Evolutionary conservation across 2,797 vertebrate genomes (phyloP).

Genomic region (Channa striata): DNA sequence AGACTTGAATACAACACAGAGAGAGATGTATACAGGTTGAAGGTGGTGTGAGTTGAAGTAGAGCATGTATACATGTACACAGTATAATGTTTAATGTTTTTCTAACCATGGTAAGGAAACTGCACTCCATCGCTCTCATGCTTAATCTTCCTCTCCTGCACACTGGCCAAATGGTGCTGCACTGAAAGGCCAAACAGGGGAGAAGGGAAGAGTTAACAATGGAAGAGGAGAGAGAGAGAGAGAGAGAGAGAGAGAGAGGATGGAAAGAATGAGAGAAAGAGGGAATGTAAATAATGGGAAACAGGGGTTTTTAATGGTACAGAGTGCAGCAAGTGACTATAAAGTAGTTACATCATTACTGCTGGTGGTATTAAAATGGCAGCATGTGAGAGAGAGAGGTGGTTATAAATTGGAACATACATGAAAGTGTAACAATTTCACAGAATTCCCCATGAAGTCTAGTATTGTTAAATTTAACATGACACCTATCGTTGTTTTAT

Average conservation of each 20-base stretch:
- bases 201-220: constrained; percentile 85
- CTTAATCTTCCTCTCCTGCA: constrained; percentile 88
- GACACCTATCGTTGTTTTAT: constrained; percentile 9
- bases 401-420: constrained; percentile 34
- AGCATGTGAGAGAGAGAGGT: constrained; percentile 60
- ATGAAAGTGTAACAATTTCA: constrained; percentile 38
- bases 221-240: constrained; percentile 66
- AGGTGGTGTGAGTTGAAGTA: constrained; percentile 69
- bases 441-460: constrained; percentile 30
- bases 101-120: constrained; percentile 88
- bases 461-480: constrained; percentile 29
- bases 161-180: constrained; percentile 88
- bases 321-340: constrained; percentile 72
- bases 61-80: constrained; percentile 76
- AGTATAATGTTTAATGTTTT: constrained; percentile 82
- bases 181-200: constrained; percentile 87
- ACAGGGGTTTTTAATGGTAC: constrained; percentile 59
- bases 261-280: constrained; percentile 62
- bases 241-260: constrained; percentile 61
- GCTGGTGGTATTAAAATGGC: constrained; percentile 46
- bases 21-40: constrained; percentile 59
- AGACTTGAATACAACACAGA: constrained; percentile 48
- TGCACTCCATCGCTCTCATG: constrained; percentile 87
- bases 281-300: constrained; percentile 68
- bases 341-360: constrained; percentile 64